Conservation (phyloP, 2,888 invertebrate species). For the Agrotis ipsilon region DNA sequence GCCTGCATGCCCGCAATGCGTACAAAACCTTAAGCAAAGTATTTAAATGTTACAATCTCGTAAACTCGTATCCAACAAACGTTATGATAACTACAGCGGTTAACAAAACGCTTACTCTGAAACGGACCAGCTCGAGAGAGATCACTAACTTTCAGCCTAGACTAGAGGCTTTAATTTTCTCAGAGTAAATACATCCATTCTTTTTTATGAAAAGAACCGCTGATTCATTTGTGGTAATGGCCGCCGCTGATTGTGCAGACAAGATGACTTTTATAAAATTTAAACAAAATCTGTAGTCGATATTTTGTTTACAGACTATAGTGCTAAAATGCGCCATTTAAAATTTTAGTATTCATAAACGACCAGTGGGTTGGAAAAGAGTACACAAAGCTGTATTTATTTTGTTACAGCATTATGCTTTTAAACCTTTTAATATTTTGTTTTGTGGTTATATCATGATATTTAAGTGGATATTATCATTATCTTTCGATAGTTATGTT, state of each 20-base stretch:
- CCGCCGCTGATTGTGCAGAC: slow-evolving; percentile 38
- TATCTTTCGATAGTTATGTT: slow-evolving; percentile 22
- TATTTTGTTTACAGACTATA: slow-evolving; percentile 53
- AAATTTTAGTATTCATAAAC: slow-evolving; percentile 62
- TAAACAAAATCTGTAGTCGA: slow-evolving; percentile 58
- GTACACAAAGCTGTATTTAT: slow-evolving; percentile 51
- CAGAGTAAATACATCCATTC: slow-evolving; percentile 51
- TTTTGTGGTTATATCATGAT: slow-evolving; percentile 34
- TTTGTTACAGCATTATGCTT: slow-evolving; percentile 40
- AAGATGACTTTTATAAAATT: slow-evolving; percentile 57
- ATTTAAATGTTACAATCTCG: slow-evolving; percentile 42
- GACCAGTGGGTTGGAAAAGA: slow-evolving; percentile 30
- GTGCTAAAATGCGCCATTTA: slow-evolving; percentile 52
- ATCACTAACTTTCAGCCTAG: slow-evolving; percentile 37
- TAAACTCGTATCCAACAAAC: slow-evolving; percentile 34
- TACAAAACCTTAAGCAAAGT: slow-evolving; percentile 36
- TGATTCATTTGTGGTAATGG: slow-evolving; percentile 48
- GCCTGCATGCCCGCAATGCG: too few relatives aligned
- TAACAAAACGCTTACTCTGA: slow-evolving; percentile 37
- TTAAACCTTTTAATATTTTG: slow-evolving; percentile 53
- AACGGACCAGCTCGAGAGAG: slow-evolving; percentile 23
- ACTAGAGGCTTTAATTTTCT: slow-evolving; percentile 36
- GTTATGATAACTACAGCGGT: slow-evolving; percentile 45
- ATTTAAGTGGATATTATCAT: slow-evolving; percentile 36
- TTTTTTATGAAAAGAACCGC: slow-evolving; percentile 50